phyloP scores from a whole-genome alignment of 2,888 invertebrate genomes.

The Colostygia pectinataria region DNA sequence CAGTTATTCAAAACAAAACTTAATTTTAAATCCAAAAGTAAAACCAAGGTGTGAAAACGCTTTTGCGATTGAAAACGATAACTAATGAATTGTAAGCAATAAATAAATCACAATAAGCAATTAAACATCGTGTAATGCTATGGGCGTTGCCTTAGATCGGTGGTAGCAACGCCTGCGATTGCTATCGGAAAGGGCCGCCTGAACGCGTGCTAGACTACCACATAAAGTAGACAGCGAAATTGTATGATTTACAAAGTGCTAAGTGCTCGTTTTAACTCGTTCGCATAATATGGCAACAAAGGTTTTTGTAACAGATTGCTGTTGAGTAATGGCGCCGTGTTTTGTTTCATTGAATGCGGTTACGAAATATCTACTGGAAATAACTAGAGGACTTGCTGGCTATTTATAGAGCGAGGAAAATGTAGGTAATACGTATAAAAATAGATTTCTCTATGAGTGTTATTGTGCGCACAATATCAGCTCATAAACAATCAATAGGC shows the following conservation, averaged over 20 bases:
- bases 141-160: constrained; percentile 58
- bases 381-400: constrained; percentile 1
- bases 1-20: not conserved
- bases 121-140: constrained; percentile 66
- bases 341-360: constrained; percentile 12
- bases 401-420: not conserved
- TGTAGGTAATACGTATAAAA: not conserved
- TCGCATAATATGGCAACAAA: constrained; percentile 43
- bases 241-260: constrained; percentile 64
- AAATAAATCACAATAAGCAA: constrained; percentile 64
- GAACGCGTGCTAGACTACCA: constrained; percentile 60
- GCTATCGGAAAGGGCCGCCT: constrained; percentile 67
- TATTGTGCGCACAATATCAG: too few species aligned
- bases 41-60: constrained; percentile 31
- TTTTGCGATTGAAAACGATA: constrained; percentile 24
- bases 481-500: too few species aligned
- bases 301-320: constrained; percentile 37
- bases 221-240: constrained; percentile 59
- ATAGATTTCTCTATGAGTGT: too few species aligned
- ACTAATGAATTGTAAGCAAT: constrained; percentile 45
- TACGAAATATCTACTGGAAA: constrained; percentile 1
- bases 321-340: constrained; percentile 22
- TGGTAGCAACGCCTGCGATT: constrained; percentile 70
- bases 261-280: constrained; percentile 62
- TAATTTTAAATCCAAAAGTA: constrained; percentile 6